Evolutionary conservation across 2,888 invertebrate species (phyloP), one percentile per base, ranked within the genome.

Genomic region (Lamellibrachia satsuma): DNA sequence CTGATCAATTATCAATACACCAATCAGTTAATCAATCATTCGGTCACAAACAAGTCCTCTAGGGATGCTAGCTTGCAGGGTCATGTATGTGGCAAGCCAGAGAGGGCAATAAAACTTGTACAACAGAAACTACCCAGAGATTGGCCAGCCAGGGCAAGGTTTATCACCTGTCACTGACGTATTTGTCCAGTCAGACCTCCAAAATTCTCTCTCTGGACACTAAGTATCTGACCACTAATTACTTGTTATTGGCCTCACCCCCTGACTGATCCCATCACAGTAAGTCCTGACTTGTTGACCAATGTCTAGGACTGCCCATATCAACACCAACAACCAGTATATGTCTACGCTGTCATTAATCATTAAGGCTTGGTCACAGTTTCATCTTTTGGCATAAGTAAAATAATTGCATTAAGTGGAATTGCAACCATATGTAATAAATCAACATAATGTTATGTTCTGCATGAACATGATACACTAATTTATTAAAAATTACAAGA

Each of bases 201-300:
- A 0, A 3, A 75, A n/a, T 75, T 11, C 75, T 75, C 75, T 75
- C 22, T 15, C 75, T 75, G 75, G 75, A 22, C 75, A 75, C n/a
- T 75, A 75, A 75, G 75, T 75, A 75, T 39, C 75, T 75, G 75
- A 75, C 75, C 75, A 75, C 75, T 75, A 75, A 75, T 75, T 75
- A 75, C 22, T 75, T 75, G 75, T 22, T 75, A 75, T 75, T 75
- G 75, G 75, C 22, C 75, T 75, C 75, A 75, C 75, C 75, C 75
- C 9, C 75, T 75, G 75, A 4, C 75, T 75, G 75, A 75, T 75
- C 75, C 75, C 75, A 75, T 75, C 75, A 75, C 22, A 15, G 15
- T 22, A 75, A 39, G 39, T 39, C 39, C 39, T 39, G 75, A 15
- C 22, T 75, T 75, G 75, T 75, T 75, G 75, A 75, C 75, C 75